A percentile compares a stretch with the other conserved stretches of the same genome.
Conservation (phyloP, 2,888 invertebrate species). For the Sarcophaga caerulescens region DNA sequence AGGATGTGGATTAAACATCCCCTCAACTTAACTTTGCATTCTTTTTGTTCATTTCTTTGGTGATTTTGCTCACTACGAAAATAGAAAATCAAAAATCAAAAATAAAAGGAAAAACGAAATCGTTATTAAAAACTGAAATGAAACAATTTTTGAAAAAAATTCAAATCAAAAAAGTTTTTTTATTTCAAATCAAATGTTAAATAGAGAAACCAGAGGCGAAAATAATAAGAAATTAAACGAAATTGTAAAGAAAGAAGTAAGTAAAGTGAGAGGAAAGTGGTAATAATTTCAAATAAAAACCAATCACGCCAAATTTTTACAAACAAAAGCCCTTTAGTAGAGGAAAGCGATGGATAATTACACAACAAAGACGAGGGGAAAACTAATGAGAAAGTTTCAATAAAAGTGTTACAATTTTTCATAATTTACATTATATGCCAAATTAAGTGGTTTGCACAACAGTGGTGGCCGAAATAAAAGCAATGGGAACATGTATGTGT, state of each 20-base stretch:
- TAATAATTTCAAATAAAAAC: constrained; percentile 3
- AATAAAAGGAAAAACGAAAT: too few species aligned
- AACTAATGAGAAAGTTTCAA: constrained; percentile 12
- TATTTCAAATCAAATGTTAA: not conserved
- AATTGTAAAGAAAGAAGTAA: not conserved
- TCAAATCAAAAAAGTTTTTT: not conserved
- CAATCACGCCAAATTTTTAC: not conserved
- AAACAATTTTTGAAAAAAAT: not conserved
- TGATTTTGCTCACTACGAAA: not conserved
- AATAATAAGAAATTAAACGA: not conserved
- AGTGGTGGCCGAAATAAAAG: not conserved
- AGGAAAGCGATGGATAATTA: not conserved
- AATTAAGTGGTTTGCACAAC: not conserved
- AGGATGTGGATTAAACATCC: not conserved
- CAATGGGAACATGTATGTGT: not conserved
- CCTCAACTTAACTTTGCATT: not conserved
- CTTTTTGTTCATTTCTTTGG: too few species aligned
- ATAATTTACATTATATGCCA: not conserved
- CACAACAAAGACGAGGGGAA: not conserved
- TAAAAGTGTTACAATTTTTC: constrained; percentile 4
- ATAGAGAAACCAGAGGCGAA: not conserved
- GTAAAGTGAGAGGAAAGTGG: not conserved
- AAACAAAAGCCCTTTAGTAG: not conserved
- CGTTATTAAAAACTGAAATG: not conserved
- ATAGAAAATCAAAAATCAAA: not conserved